Evolutionary conservation across 2,797 vertebrate genomes (phyloP).

Genomic region (Pangasius macronema): DNA sequence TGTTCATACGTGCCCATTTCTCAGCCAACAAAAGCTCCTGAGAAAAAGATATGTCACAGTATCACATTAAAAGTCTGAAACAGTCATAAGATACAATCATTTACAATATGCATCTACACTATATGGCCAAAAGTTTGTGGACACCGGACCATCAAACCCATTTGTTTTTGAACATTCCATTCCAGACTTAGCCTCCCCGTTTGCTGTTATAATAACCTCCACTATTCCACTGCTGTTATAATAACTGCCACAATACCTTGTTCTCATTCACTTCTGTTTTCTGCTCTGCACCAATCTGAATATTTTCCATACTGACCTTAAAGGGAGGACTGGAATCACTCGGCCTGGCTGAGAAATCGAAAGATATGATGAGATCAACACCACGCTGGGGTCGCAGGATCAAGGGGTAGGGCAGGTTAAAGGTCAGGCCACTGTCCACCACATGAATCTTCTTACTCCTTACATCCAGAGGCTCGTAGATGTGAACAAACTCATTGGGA

Average conservation of each 20-base stretch:
- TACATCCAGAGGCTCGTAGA: constrained; percentile 96
- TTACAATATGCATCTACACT: neutral
- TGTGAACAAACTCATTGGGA: constrained; percentile 94
- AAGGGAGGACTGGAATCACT: constrained; percentile 97
- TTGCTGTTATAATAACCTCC: neutral
- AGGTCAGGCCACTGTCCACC: constrained; percentile 96
- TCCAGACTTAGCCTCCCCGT: neutral
- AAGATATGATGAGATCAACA: constrained; percentile 95
- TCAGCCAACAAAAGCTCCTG: constrained; percentile 96
- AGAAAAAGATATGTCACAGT: neutral
- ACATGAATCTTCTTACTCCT: constrained; percentile 98
- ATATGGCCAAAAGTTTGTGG: neutral
- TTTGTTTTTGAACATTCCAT: neutral
- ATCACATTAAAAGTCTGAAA: neutral
- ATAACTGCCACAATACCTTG: neutral
- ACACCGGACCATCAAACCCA: neutral
- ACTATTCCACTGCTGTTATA: neutral
- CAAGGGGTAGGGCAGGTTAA: constrained; percentile 94
- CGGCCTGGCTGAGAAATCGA: constrained; percentile 96
- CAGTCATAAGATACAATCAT: neutral
- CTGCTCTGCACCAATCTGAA: neutral
- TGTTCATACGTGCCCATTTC: constrained; percentile 99
- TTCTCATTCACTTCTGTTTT: neutral
- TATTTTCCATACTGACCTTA: constrained; percentile 78
- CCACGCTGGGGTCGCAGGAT: constrained; percentile 89